Evolutionary conservation across 2,888 invertebrate species (phyloP).

Genomic region (Volucella bombylans): DNA sequence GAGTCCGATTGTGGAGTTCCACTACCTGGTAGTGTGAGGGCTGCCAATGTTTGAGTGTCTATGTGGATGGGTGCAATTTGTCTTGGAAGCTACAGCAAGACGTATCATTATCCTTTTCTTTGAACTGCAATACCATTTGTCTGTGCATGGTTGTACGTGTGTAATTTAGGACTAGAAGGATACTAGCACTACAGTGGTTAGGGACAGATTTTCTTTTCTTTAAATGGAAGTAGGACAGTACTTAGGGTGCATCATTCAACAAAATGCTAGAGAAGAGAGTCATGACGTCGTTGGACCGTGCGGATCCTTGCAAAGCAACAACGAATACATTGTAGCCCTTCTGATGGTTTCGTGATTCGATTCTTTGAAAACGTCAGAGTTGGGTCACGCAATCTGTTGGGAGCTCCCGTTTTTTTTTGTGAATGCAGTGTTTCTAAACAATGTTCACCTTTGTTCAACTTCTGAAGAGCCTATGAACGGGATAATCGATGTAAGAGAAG

Average conservation of each 20-base stretch:
- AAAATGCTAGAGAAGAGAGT: constrained; percentile 11
- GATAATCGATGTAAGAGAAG: constrained; percentile 45
- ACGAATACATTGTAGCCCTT: too few species aligned
- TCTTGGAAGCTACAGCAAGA: constrained; percentile 33
- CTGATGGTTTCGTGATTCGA: constrained; percentile 19
- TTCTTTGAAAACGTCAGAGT: constrained; percentile 2
- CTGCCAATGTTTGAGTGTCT: neutral
- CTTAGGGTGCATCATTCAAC: constrained; percentile 9
- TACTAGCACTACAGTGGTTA: neutral
- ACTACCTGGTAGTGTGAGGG: constrained; percentile 14
- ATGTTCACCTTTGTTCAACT: constrained; percentile 53
- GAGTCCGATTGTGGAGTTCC: neutral
- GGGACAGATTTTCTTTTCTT: constrained; percentile 12
- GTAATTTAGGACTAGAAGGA: constrained; percentile 27
- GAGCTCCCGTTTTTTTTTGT: neutral
- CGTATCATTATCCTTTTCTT: constrained; percentile 53
- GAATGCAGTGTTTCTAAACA: constrained; percentile 38
- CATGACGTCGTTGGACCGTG: neutral
- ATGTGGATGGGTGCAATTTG: constrained; percentile 45
- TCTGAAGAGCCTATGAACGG: constrained; percentile 10
- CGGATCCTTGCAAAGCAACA: constrained; percentile 7
- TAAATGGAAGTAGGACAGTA: neutral
- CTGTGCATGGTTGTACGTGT: neutral
- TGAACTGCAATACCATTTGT: constrained; percentile 23
- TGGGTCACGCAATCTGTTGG: constrained; percentile 49